Conservation (phyloP, 2,113 vertebrate genomes). For the Suricata suricatta region DNA sequence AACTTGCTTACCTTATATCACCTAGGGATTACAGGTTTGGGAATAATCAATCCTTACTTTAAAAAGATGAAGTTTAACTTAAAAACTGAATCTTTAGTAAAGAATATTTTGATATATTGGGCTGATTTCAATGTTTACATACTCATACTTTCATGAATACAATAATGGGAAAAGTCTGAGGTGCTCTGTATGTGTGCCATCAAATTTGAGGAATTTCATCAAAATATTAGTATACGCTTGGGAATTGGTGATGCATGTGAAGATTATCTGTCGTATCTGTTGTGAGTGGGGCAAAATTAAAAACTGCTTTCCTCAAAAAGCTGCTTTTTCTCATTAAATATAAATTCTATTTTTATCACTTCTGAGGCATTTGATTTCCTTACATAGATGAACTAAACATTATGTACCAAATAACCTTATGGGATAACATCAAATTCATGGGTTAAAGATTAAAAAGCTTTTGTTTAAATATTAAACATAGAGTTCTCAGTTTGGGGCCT, state of each 20-base stretch:
- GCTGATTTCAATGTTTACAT: neutral
- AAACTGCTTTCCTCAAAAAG: conserved; percentile 36
- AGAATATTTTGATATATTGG: neutral
- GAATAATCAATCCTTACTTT: conserved; percentile 33
- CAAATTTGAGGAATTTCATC: conserved; percentile 35
- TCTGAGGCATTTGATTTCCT: conserved; percentile 6
- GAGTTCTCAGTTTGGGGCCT: conserved; percentile 15
- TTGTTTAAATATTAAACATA: neutral
- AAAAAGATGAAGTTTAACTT: conserved; percentile 47
- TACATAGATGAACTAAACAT: conserved; percentile 22
- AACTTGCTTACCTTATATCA: conserved; percentile 1
- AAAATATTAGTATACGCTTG: neutral
- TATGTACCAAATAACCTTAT: neutral
- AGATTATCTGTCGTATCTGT: neutral
- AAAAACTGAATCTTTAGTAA: conserved; percentile 18
- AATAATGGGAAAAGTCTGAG: neutral
- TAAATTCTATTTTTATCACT: conserved; percentile 26
- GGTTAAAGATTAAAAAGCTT: neutral
- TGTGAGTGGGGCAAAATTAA: neutral
- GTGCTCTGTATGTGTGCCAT: neutral
- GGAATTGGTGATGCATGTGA: neutral
- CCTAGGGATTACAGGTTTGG: neutral
- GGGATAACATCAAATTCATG: neutral
- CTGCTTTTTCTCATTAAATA: neutral
- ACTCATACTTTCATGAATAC: neutral